phyloP scores from a whole-genome alignment of 2,797 vertebrate species.

The Triplophysa yarkandensis region DNA sequence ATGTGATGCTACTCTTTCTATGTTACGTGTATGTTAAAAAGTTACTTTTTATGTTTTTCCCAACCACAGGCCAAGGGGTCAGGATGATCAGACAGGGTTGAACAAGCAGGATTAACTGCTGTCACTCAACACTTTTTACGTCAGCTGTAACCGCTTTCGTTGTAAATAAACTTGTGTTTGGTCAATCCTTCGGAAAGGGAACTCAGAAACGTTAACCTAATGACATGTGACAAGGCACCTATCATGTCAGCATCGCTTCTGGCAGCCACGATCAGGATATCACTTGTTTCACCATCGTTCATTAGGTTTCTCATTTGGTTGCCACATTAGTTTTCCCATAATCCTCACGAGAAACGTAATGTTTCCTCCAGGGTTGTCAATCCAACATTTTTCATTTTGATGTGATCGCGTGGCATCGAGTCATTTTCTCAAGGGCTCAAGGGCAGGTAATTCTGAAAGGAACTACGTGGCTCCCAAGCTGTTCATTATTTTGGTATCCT shows the following conservation, averaged over 20 bases:
- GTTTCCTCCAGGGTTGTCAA: neutral
- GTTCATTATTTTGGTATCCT: neutral
- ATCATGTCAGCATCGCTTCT: neutral
- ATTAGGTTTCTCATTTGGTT: neutral
- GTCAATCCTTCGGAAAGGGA: neutral
- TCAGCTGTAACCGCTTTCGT: constrained; percentile 13
- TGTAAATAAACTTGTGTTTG: neutral
- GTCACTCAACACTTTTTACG: constrained; percentile 8
- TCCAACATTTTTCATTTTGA: neutral
- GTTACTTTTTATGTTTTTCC: constrained; percentile 1
- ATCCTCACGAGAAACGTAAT: neutral
- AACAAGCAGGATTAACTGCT: constrained; percentile 30
- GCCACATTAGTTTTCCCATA: neutral
- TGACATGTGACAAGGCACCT: neutral
- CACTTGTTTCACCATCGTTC: neutral
- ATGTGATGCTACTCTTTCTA: neutral
- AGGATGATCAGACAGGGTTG: neutral
- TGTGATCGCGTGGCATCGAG: neutral
- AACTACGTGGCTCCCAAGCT: neutral
- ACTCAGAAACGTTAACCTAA: constrained; percentile 4
- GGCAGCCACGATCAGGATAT: neutral
- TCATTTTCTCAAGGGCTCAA: neutral
- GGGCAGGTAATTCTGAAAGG: neutral
- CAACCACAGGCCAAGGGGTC: neutral
- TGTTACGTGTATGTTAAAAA: neutral